Percentiles rank a stretch among this genome's conserved stretches.
phyloP scores from a whole-genome alignment of 2,113 vertebrate species.

The Macrotis lagotis region DNA sequence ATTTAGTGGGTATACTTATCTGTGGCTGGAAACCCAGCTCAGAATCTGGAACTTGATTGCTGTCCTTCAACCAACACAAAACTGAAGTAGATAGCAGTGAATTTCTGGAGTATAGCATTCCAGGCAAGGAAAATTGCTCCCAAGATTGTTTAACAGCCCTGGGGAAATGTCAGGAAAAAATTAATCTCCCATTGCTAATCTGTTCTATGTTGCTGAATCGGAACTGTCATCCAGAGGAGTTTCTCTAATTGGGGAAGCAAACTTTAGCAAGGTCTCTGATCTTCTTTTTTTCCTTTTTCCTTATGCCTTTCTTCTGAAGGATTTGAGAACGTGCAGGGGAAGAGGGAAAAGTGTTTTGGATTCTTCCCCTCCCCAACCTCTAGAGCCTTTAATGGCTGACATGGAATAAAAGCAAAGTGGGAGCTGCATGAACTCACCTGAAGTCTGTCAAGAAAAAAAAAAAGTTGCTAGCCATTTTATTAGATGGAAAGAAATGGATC shows the following conservation, averaged over 20 bases:
- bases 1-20: slow-evolving; percentile 69
- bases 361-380: neutral
- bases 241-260: neutral
- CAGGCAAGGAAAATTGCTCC: slow-evolving; percentile 82
- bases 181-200: slow-evolving; percentile 87
- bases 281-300: neutral
- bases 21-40: slow-evolving; percentile 67
- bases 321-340: neutral
- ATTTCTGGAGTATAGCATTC: slow-evolving; percentile 77
- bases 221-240: slow-evolving; percentile 75
- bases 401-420: neutral
- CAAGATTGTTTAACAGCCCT: slow-evolving; percentile 83
- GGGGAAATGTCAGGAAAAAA: slow-evolving; percentile 84
- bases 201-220: slow-evolving; percentile 78
- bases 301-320: neutral
- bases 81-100: slow-evolving; percentile 67
- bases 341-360: neutral
- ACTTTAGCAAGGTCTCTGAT: neutral
- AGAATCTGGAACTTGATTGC: slow-evolving; percentile 68
- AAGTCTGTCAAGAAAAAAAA: neutral
- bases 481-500: slow-evolving; percentile 17
- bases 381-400: neutral
- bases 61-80: slow-evolving; percentile 69
- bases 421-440: neutral
- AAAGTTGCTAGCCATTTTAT: no score